Percentiles rank a stretch among this genome's conserved stretches.
phyloP scores from a whole-genome alignment of 2,797 vertebrate genomes.

The Spinus olivaceus region DNA sequence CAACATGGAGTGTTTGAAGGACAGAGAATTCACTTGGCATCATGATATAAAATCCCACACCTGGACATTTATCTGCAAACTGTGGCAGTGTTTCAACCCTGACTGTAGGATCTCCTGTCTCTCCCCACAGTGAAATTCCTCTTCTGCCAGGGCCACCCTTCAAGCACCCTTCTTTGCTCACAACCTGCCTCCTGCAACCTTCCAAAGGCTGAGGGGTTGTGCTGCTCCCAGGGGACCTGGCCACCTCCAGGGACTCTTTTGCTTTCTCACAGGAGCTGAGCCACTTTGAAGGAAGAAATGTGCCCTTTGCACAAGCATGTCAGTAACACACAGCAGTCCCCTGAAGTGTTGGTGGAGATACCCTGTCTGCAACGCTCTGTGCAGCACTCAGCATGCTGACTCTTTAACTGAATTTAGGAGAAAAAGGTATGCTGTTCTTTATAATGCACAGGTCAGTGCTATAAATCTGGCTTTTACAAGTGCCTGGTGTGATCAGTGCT shows the following conservation, averaged over 20 bases:
- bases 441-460: not conserved
- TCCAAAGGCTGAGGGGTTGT: fast-evolving
- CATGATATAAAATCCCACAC: not conserved
- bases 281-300: not conserved
- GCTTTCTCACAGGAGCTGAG: not conserved
- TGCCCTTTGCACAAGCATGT: not conserved
- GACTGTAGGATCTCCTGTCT: not conserved
- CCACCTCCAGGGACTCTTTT: not conserved
- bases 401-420: not conserved
- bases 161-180: not conserved
- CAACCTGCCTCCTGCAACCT: not conserved
- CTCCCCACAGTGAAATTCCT: not conserved
- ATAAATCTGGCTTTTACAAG: not conserved
- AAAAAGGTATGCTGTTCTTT: not conserved
- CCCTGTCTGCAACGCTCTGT: not conserved
- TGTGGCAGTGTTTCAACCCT: not conserved
- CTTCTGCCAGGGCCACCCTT: not conserved
- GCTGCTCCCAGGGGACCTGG: not conserved
- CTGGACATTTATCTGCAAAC: not conserved
- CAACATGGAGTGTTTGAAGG: not conserved
- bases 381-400: not conserved
- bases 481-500: not conserved
- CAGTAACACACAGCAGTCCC: not conserved
- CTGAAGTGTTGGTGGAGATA: not conserved
- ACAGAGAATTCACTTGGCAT: not conserved